Conservation (phyloP, 53 echinoderm and acorn worm genomes). For the Stichopus horrens region DNA sequence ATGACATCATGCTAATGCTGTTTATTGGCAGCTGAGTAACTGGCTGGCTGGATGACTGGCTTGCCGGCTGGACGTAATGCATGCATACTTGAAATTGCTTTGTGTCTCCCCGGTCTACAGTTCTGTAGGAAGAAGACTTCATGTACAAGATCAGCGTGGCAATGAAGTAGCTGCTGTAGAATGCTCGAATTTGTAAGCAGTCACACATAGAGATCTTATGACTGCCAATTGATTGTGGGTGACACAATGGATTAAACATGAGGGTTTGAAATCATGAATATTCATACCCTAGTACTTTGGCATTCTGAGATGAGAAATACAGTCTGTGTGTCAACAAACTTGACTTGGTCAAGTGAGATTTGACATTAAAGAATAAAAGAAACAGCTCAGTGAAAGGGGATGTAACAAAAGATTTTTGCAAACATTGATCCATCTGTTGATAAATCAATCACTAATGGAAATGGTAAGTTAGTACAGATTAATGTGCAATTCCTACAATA, state of each 20-base stretch:
- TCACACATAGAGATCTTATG: neutral
- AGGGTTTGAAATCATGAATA: neutral
- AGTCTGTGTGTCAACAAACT: no score
- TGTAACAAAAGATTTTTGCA: no score
- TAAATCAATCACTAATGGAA: no score
- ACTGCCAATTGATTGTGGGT: neutral
- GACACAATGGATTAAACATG: neutral
- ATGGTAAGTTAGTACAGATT: no score
- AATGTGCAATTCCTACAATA: no score
- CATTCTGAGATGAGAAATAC: no score
- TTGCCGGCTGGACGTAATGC: neutral
- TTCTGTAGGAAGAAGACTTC: neutral
- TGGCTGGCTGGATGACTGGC: neutral
- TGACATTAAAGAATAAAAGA: no score
- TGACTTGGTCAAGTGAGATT: no score
- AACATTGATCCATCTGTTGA: no score
- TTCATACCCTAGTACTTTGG: neutral
- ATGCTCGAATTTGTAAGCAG: no score
- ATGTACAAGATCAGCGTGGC: neutral
- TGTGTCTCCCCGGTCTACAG: neutral
- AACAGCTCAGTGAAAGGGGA: no score
- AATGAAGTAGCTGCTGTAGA: neutral
- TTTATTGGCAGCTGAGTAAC: neutral
- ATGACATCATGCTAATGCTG: constrained; percentile 25
- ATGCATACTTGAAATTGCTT: constrained; percentile 37